Base-by-base conservation (phyloP, 1,140 invertebrate genomes). In the Drosophila nannoptera region DNA sequence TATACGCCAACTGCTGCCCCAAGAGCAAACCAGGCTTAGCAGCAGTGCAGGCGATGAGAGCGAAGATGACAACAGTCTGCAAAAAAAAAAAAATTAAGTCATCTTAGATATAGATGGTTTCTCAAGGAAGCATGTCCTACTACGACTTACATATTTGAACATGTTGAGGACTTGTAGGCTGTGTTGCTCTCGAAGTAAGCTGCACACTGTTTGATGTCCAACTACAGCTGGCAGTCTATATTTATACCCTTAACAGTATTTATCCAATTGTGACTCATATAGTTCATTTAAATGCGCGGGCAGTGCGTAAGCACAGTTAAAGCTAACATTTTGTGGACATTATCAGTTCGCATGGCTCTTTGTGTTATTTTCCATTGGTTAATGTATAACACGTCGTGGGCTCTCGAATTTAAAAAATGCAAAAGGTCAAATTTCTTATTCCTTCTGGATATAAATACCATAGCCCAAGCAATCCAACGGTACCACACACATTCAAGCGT, bases 1-100 rank as follows among this genome's bases (percentile, higher is more conserved):
- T 29, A 68, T 80, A 50, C 59, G 80, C 84, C 22, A 83, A 14
- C 16, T 70, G 73, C 32, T 73, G 56, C 6, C 68, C 50, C 4
- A 71, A 49, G 1, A 82, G 56, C 6, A 83, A 72, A 61, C 83
- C 84, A 6, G 86, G 88, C 54, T 89, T 86, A 38, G 83, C 88
- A 66, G 77, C 48, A 32, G 71, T 73, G 22, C 74, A 86, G 49
- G 87, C 87, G 53, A 87, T 71, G 40, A 87, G 16, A 7, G 89
- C 88, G n/a, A 90, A 65, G 32, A 89, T 56, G 11, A 89, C 89
- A 49, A 88, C 80, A 3, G 82, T 73, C 84, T 82, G 43, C 7
- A 33, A 46, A 22, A 46, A n/a, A n/a, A n/a, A n/a, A n/a, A 46
- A 4, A 46, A 31, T n/a, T 32, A 22, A 11, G 29, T 38, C 2